phyloP scores from a whole-genome alignment of 53 echinoderm and acorn worm species.

The Glandiceps talaboti region DNA sequence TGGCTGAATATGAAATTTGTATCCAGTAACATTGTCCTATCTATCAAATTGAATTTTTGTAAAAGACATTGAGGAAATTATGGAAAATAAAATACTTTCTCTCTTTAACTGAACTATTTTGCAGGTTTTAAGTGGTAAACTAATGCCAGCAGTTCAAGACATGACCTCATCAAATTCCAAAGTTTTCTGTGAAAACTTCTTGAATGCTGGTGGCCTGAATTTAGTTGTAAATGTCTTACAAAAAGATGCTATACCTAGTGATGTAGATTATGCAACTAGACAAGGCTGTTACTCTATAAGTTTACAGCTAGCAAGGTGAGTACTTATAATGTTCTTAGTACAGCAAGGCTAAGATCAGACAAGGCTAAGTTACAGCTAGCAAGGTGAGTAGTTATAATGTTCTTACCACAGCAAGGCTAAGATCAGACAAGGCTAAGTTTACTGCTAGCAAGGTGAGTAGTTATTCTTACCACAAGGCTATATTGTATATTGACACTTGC shows the following conservation, averaged over 20 bases:
- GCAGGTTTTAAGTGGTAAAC: conserved; percentile 88
- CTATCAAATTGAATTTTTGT: neutral
- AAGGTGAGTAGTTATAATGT: too few species aligned
- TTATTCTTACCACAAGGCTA: too few species aligned
- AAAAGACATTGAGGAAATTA: neutral
- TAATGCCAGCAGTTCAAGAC: conserved; percentile 85
- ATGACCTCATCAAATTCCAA: conserved; percentile 71
- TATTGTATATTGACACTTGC: too few species aligned
- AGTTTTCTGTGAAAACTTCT: conserved; percentile 84
- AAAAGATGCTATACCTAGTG: conserved; percentile 84
- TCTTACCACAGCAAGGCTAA: too few species aligned
- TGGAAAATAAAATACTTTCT: neutral
- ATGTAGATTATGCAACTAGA: conserved; percentile 79
- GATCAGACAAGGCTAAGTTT: too few species aligned
- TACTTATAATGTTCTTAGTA: too few species aligned
- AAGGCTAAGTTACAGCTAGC: too few species aligned
- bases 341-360: too few species aligned
- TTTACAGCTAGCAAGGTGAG: conserved; percentile 87
- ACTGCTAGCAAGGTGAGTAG: too few species aligned
- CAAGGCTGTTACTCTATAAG: conserved; percentile 91
- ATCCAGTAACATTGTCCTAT: too few species aligned
- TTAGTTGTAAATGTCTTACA: conserved; percentile 81
- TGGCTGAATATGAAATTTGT: too few species aligned
- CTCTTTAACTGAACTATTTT: neutral
- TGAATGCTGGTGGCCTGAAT: conserved; percentile 87